Percentiles rank a stretch among this genome's conserved stretches.
Evolutionary conservation across 2,888 invertebrate species (phyloP).

Genomic region (Eubasilissa splendida): DNA sequence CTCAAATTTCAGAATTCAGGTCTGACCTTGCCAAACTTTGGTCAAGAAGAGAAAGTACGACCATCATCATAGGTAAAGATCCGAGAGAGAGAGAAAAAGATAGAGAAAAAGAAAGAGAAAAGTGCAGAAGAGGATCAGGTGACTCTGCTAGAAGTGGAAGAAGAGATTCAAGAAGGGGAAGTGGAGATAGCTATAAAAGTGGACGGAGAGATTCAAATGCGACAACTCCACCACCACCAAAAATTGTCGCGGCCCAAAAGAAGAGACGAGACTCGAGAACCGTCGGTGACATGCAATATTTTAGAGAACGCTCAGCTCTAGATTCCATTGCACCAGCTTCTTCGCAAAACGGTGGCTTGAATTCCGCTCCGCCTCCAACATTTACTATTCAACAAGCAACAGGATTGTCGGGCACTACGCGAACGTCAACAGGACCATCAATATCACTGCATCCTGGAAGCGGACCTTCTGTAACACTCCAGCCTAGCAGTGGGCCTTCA

Average conservation of each 20-base stretch:
- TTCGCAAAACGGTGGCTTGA: constrained; percentile 5
- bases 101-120: constrained; percentile 60
- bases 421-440: constrained; percentile 44
- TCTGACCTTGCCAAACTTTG: constrained; percentile 82
- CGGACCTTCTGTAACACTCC: constrained; percentile 68
- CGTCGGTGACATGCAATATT: constrained; percentile 69
- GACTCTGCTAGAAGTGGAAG: constrained; percentile 68
- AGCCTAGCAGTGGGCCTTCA: constrained; percentile 77
- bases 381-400: constrained; percentile 43
- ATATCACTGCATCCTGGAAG: constrained; percentile 55
- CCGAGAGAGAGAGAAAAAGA: constrained; percentile 63
- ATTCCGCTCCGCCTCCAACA: constrained; percentile 27
- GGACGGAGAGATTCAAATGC: constrained; percentile 80
- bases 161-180: constrained; percentile 71
- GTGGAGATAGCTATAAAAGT: constrained; percentile 80
- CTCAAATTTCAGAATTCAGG: constrained; percentile 76
- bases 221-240: constrained; percentile 73
- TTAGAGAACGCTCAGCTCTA: constrained; percentile 60
- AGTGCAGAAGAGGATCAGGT: constrained; percentile 75
- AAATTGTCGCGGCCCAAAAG: constrained; percentile 76
- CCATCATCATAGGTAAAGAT: constrained; percentile 69
- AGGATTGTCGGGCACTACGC: constrained; percentile 49
- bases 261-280: constrained; percentile 75
- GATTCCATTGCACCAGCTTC: constrained; percentile 46
- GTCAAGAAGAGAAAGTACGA: constrained; percentile 79